Base-by-base conservation (phyloP, 2,888 invertebrate genomes). In the Sinopyrophorus schimmeli region DNA sequence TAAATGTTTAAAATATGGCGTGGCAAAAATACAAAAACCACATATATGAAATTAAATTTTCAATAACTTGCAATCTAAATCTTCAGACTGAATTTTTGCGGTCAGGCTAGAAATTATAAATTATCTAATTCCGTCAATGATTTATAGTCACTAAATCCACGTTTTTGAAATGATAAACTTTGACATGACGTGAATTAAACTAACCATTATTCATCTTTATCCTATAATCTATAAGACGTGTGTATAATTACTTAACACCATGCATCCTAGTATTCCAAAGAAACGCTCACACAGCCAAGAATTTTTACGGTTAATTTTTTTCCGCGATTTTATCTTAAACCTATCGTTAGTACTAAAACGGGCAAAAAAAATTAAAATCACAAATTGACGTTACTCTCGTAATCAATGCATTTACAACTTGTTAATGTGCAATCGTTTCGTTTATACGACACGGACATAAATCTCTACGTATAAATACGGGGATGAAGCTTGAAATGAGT, bases 171-270 rank as follows among this genome's bases (percentile, higher is more conserved):
- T 34, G 34, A 34, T 34, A 34, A 34, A 34, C 34, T 34, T 34
- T 41, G 41, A 32, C 23, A 32, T 31, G 32, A 28, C 24, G 26
- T 18, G 32, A 34, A 42, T 24, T 12, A 32, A 42, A 34, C 23
- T 5, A 24, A 24, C 31, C 26, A 42, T 42, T 42, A 42, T 26
- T 42, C 34, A 32, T 32, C 12, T 21, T 42, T 42, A 42, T 42
- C 42, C 16, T 34, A 9, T 5, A 34, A 42, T 42, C 42, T 32
- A n/a, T n/a, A 34, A 32, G 42, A 42, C 42, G 34, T 42, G 32
- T 34, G 32, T 24, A 26, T 42, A 42, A 42, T 42, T 42, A 32
- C 42, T 42, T 42, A 23, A 32, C 32, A 17, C 42, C 20, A 32
- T 17, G n/a, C 26, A 38, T 27, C 20, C 30, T 40, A 18, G 26